phyloP scores from a whole-genome alignment of 1,140 invertebrate genomes.

The Notospermus geniculatus region DNA sequence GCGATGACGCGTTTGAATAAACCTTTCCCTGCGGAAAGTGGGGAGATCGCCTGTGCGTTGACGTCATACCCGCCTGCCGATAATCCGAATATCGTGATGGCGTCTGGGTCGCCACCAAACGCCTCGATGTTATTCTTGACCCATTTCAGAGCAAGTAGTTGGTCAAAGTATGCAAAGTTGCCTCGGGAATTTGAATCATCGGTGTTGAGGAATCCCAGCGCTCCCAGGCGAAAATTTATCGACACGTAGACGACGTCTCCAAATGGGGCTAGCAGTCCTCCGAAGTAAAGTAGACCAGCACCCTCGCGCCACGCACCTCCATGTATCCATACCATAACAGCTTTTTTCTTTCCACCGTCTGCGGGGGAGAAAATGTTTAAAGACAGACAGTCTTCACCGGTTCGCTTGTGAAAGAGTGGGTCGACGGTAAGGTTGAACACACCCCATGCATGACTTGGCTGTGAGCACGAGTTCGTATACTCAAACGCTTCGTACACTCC shows the following conservation, averaged over 20 bases:
- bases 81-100: conserved; percentile 39
- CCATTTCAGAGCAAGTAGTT: conserved; percentile 87
- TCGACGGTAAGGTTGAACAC: too few relatives aligned
- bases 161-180: conserved; percentile 72
- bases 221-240: conserved; percentile 59
- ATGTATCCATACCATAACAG: conserved; percentile 36
- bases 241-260: conserved; percentile 58
- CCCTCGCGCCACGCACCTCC: conserved; percentile 32
- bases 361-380: conserved; percentile 22
- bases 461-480: conserved; percentile 78
- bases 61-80: conserved; percentile 29
- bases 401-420: not conserved
- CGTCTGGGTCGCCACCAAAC: conserved; percentile 35
- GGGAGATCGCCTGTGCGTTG: conserved; percentile 16
- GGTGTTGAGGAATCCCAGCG: conserved; percentile 46
- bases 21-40: conserved; percentile 19
- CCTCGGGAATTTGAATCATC: conserved; percentile 42
- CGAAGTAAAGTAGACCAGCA: conserved; percentile 23
- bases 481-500: conserved; percentile 80
- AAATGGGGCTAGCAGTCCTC: conserved; percentile 37
- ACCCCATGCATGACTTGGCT: conserved; percentile 39
- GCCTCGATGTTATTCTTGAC: conserved; percentile 35
- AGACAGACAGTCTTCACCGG: conserved; percentile 30
- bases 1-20: conserved; percentile 24
- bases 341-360: not conserved